Conservation (phyloP, 1,140 invertebrate species). For the Sinella curviseta region DNA sequence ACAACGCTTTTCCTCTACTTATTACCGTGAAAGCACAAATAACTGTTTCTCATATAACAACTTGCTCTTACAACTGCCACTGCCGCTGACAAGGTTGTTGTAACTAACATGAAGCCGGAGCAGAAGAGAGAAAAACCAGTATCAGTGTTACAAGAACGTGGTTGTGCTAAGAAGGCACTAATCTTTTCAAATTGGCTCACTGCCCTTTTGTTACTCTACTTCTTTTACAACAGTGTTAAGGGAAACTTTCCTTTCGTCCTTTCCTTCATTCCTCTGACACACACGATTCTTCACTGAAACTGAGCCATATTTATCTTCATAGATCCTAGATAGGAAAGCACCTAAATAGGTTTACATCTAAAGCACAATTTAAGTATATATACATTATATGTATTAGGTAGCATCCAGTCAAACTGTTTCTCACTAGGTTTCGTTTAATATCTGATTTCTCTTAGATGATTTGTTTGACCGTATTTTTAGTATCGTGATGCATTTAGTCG, state of each 20-base stretch:
- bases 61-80: not conserved
- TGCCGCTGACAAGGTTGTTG: not conserved
- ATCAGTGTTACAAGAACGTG: not conserved
- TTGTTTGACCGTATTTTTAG: no score
- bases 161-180: conserved; percentile 1
- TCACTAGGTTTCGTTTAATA: no score
- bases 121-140: not conserved
- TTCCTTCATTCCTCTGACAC: not conserved
- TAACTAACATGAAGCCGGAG: no score
- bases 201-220: conserved; percentile 9
- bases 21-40: not conserved
- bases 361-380: no score
- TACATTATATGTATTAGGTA: no score
- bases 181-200: conserved; percentile 12
- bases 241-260: not conserved
- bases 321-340: no score
- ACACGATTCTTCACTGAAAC: no score
- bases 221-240: not conserved
- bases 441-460: no score
- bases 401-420: no score
- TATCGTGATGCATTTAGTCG: not conserved
- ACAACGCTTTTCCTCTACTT: not conserved
- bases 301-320: no score
- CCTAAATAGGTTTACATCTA: no score
- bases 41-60: not conserved